phyloP scores from a whole-genome alignment of 1,140 invertebrate species.

The Sminthurides bifidus region DNA sequence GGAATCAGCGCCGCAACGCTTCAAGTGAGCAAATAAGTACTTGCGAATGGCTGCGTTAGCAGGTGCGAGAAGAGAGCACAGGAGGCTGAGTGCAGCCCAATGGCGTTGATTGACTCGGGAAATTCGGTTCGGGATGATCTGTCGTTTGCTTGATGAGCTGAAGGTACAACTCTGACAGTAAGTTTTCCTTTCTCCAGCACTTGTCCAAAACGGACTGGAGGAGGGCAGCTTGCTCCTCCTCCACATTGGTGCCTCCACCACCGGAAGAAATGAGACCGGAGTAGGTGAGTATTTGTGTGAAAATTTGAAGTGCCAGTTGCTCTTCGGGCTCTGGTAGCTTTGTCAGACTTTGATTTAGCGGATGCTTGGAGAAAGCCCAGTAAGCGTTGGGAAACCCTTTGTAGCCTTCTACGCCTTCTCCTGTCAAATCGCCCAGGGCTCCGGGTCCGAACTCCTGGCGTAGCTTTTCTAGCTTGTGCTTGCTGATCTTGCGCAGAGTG shows the following conservation, averaged over 20 bases:
- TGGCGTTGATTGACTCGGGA: constrained; percentile 74
- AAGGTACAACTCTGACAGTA: constrained; percentile 81
- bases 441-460: constrained; percentile 59
- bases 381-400: constrained; percentile 73
- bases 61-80: constrained; percentile 76
- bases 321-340: constrained; percentile 77
- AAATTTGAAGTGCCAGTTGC: constrained; percentile 65
- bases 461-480: constrained; percentile 72
- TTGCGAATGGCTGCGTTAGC: constrained; percentile 68
- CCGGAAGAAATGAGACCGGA: constrained; percentile 58
- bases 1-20: constrained; percentile 73
- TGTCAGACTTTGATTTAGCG: constrained; percentile 65
- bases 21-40: constrained; percentile 80
- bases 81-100: constrained; percentile 81
- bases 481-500: constrained; percentile 71
- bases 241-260: constrained; percentile 35
- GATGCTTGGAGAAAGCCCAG: constrained; percentile 78
- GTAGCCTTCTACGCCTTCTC: constrained; percentile 57
- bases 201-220: constrained; percentile 79
- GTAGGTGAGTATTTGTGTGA: constrained; percentile 62
- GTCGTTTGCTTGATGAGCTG: constrained; percentile 91
- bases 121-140: constrained; percentile 79
- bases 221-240: constrained; percentile 76
- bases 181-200: constrained; percentile 73
- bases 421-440: constrained; percentile 33